Percentiles rank a stretch among this genome's conserved stretches.
These are phyloP conservation scores for Brachyalestes nurse DNA, from an alignment of 2,797 vertebrate genomes.

Conservation along the genomic window DNA sequence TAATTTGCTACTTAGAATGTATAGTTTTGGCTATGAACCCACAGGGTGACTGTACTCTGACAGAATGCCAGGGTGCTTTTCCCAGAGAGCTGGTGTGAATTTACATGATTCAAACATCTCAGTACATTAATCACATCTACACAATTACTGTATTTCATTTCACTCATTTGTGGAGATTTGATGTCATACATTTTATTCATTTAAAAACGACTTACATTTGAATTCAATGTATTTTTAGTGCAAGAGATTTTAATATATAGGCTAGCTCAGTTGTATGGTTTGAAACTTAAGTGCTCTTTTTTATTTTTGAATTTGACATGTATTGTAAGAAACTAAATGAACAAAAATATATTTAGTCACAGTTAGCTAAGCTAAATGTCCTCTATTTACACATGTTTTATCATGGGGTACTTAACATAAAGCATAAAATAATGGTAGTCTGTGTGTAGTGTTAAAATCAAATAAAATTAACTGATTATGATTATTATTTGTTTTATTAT, in stretches of 20 bases:
- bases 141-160: not conserved
- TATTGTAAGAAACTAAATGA: conserved; percentile 1
- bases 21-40: not conserved
- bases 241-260: not conserved
- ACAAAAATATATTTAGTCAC: not conserved
- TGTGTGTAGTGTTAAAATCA: not conserved
- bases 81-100: not conserved
- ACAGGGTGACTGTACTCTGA: not conserved
- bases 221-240: too few species aligned
- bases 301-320: not conserved
- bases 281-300: too few species aligned
- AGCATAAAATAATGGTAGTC: not conserved
- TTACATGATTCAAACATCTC: not conserved
- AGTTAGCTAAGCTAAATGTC: not conserved
- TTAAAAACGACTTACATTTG: not conserved
- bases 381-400: not conserved
- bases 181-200: not conserved
- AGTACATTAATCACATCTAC: not conserved
- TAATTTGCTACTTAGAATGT: not conserved
- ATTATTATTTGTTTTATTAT: too few species aligned
- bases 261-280: not conserved
- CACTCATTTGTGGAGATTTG: not conserved
- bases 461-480: not conserved
- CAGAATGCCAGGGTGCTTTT: not conserved
- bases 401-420: not conserved